Evolutionary conservation across 2,113 vertebrate genomes (phyloP).

Genomic region (Tychaedon coryphoeus): DNA sequence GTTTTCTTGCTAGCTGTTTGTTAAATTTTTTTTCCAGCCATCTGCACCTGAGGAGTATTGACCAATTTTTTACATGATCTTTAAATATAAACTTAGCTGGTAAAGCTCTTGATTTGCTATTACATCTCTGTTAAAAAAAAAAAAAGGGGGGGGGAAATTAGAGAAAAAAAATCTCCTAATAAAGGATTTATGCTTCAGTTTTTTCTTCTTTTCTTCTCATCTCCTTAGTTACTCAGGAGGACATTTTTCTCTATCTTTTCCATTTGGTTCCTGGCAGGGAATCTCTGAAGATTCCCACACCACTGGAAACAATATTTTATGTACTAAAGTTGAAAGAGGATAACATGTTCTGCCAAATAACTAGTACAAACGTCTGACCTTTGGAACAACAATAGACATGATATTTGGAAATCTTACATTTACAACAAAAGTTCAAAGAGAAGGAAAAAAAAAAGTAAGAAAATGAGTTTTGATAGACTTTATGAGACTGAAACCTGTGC

Average conservation of each 20-base stretch:
- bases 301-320: background rate
- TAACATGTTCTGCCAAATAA: slow-evolving; percentile 5
- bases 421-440: background rate
- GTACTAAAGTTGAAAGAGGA: background rate
- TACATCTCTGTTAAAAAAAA: background rate
- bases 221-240: background rate
- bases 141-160: background rate
- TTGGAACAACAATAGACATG: background rate
- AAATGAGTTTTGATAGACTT: background rate
- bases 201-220: background rate
- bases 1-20: background rate
- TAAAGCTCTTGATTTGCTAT: background rate
- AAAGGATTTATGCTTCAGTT: background rate
- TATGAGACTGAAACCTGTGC: background rate
- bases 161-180: background rate
- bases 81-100: background rate
- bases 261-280: background rate
- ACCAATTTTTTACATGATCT: background rate
- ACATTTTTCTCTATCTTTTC: background rate
- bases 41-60: background rate
- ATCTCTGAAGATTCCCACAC: background rate
- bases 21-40: background rate
- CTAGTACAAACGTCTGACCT: background rate
- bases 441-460: background rate
- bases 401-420: background rate